Evolutionary conservation across 2,113 vertebrate genomes (phyloP), one percentile per base, ranked within the genome.

Genomic region (Leptobrachium ailaonicum): DNA sequence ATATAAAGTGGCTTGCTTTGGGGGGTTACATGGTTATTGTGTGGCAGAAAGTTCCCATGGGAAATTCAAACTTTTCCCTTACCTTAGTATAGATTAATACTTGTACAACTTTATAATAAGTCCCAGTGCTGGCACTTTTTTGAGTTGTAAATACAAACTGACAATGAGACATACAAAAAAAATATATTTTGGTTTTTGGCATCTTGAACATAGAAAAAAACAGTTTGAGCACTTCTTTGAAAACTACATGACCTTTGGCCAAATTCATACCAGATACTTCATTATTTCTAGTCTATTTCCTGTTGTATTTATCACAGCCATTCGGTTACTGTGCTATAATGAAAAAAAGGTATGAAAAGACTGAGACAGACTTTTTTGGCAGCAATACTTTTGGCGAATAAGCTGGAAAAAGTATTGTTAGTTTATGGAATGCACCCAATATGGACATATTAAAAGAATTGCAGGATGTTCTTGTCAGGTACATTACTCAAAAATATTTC

Each of bases 361-460:
- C 54, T 78, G 32, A 66, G 76, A 71, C 76, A 78, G 67, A 71
- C 54, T 78, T 78, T 78, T 78, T 78, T 78, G 76, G 76, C 76
- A 78, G 76, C 56, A 41, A 63, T 14, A 71, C 10, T 41, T 77
- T 71, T 78, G 76, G 76, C 76, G 42, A 78, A 66, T 67, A 62
- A 71, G 58, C 66, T 78, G 76, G 76, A 78, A 78, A 78, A 78
- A 78, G 76, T 78, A 78, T 78, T 78, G 76, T 78, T 78, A 63
- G 69, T 71, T 71, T 78, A 78, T 78, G 76, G 76, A 78, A 71
- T 56, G 69, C 75, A 5, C 75, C 66, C 75, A 77, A 78, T 69
- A 66, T 78, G 75, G 75, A 77, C 75, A 77, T 67, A 68, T 47
- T 76, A 77, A 47, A 77, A 60, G 75, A 77, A 77, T 77, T 60